Base-by-base conservation (phyloP, 2,113 vertebrate species). In the Nycticebus coucang region DNA sequence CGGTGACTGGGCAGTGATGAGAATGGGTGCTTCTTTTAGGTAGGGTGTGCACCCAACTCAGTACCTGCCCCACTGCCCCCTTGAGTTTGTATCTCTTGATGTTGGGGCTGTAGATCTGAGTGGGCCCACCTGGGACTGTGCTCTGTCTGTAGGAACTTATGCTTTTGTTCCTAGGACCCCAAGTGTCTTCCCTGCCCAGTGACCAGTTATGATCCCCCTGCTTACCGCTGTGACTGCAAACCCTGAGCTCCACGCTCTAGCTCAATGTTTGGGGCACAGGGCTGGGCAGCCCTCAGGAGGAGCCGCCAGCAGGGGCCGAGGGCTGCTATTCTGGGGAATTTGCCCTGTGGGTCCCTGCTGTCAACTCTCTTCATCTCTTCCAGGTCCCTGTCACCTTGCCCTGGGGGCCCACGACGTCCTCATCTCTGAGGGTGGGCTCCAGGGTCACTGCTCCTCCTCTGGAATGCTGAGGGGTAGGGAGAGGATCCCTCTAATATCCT, bases 11-110 rank as follows among this genome's bases (percentile, higher is more conserved):
- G 4, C 33, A 8, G 14, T 24, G 19, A 15, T 26, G 15, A 18
- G 35, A 28, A 53, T 19, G 41, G 9, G 66, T 8, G 1, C 12
- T 28, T n/a, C 59, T 12, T 33, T 74, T 18, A 5, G 11, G 30
- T 15, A 33, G 26, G 6, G 0, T 17, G 10, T 19, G 22, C 17
- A 14, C 9, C 57, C 1, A 2, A 4, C 26, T 82, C 50, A 45
- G 13, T 9, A 50, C 7, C 45, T 7, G 45, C 45, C 45, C 45
- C 45, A 50, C 45, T 74, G 28, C 41, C 5, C 22, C 22, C 26
- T 14, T 59, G 53, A 37, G 8, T 92, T 79, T 75, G 83, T 50
- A 14, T 41, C 50, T 83, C 41, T 87, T 80, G 35, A 71, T 37
- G 59, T 0, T 50, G 80, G 53, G 55, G 35, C 59, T 66, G 2